Base-by-base conservation (phyloP, 2,113 vertebrate genomes). In the Hucho hucho region DNA sequence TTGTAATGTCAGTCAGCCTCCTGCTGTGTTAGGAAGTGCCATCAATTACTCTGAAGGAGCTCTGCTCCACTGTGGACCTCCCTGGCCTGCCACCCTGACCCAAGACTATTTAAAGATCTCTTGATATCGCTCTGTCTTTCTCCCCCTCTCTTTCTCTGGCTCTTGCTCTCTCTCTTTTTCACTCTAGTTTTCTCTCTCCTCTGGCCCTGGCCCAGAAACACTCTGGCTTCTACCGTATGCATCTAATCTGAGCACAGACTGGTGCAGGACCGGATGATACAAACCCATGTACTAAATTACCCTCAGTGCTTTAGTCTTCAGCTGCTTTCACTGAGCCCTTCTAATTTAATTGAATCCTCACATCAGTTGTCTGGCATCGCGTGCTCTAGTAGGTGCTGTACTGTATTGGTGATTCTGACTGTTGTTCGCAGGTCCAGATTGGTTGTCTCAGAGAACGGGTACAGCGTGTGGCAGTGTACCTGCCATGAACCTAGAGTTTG, bases 401-500 rank as follows among this genome's bases (percentile, higher is more conserved):
- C 6, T 22, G 6, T 16, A 61, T 61, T 43, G 37, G 18, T 61
- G n/a, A 22, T 61, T 22, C n/a, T 18, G 53, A 7, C 5, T 61
- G 6, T 14, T n/a, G 58, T n/a, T n/a, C 3, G 83, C 63, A 6
- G 61, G 69, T 75, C 83, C 69, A 13, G 61, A 69, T 75, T 63
- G 59, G 59, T 69, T 81, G 58, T 79, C 79, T 74, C 70, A 82
- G 79, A 80, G 78, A 73, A 82, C 2, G 9, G 37, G 78, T 75
- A 68, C 75, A 76, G 47, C 83, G 74, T 75, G 72, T 82, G 81
- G 75, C 69, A 81, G 37, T 71, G 79, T 76, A 28, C 74, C 70
- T 69, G 80, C 76, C 80, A 83, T 73, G 74, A 76, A 79, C 68
- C 16, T 7, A 43, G 65, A 66, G 61, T 71, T 77, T 58, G 29